Conservation (phyloP, 2,888 invertebrate genomes). For the Melieria picta region DNA sequence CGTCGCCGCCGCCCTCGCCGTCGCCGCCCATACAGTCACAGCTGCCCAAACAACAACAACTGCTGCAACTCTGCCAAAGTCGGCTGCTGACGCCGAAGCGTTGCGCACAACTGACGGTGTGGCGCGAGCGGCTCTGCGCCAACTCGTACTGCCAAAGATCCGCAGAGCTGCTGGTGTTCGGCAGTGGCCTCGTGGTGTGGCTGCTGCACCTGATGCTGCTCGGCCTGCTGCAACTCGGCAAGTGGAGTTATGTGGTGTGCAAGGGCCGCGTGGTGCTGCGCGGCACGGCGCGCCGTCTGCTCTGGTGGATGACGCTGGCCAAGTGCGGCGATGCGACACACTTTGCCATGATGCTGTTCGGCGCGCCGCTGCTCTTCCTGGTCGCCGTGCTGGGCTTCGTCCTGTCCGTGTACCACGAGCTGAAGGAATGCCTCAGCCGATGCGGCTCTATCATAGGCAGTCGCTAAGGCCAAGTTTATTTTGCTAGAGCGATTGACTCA, state of each 20-base stretch:
- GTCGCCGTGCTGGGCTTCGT: conserved; percentile 49
- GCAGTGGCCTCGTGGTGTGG: conserved; percentile 3
- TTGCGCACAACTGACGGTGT: conserved; percentile 17
- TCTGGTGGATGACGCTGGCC: conserved; percentile 56
- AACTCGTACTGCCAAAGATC: conserved; percentile 33
- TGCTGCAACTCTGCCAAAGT: conserved; percentile 26
- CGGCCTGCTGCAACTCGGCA: conserved; percentile 23
- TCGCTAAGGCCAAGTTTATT: too few relatives aligned
- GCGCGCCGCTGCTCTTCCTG: conserved; percentile 49
- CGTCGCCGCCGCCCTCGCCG: conserved; percentile 5
- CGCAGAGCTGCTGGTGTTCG: conserved; percentile 11
- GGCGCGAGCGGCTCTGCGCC: conserved; percentile 26
- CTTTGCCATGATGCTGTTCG: conserved; percentile 46
- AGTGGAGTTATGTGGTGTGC: conserved; percentile 41
- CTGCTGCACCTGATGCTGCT: background rate
- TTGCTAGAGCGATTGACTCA: too few relatives aligned
- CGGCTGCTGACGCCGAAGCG: conserved; percentile 20
- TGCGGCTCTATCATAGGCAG: too few relatives aligned
- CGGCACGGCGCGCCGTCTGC: conserved; percentile 45
- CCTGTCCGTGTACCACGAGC: conserved; percentile 41
- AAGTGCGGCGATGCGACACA: conserved; percentile 49
- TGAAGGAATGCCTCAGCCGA: conserved; percentile 32
- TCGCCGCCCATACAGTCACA: conserved; percentile 13
- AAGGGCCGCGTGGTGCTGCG: conserved; percentile 47
- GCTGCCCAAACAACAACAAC: conserved; percentile 7